Conservation (phyloP, 2,888 invertebrate genomes). For the Microctonus brassicae region DNA sequence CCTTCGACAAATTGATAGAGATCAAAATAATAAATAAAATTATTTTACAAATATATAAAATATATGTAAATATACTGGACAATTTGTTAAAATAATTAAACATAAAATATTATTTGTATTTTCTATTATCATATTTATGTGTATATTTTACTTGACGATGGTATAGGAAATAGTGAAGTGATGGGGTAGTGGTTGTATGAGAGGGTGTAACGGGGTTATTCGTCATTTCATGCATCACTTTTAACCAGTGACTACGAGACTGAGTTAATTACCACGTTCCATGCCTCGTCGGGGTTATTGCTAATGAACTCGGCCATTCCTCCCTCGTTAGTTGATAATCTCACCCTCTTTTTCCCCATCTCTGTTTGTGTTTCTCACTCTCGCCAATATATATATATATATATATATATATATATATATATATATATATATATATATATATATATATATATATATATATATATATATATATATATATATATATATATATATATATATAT, state of each 20-base stretch:
- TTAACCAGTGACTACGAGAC: constrained; percentile 33
- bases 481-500: too few relatives aligned
- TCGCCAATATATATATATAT: constrained; percentile 28
- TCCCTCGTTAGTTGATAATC: constrained; percentile 44
- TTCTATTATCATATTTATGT: background rate
- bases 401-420: too few relatives aligned
- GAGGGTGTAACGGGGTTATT: constrained; percentile 33
- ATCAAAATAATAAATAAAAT: constrained; percentile 41
- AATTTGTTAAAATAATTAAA: constrained; percentile 40
- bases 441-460: too few relatives aligned
- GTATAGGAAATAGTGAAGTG: constrained; percentile 10
- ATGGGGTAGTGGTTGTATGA: background rate
- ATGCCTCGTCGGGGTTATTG: constrained; percentile 50
- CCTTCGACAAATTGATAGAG: constrained; percentile 29
- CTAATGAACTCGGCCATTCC: constrained; percentile 52
- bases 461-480: too few relatives aligned
- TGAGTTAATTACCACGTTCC: constrained; percentile 56
- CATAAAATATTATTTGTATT: constrained; percentile 9
- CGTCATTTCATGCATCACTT: constrained; percentile 50
- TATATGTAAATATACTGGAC: too few relatives aligned
- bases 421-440: too few relatives aligned
- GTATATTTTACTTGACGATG: background rate
- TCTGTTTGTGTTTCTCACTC: constrained; percentile 1
- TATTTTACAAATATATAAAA: too few relatives aligned
- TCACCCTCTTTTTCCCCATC: constrained; percentile 24